phyloP scores from a whole-genome alignment of 2,888 invertebrate species.

The Parelbella ahira region DNA sequence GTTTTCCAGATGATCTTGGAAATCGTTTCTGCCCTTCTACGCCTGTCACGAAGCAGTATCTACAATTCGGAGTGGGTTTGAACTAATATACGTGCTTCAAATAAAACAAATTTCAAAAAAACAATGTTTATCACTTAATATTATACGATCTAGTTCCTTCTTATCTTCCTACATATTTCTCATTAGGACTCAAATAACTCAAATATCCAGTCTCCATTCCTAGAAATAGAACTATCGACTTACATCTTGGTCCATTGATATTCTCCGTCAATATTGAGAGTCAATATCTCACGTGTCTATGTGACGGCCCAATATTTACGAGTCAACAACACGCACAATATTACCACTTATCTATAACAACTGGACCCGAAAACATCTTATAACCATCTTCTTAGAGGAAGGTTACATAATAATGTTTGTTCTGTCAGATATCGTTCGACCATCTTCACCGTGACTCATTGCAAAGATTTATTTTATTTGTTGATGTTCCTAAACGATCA shows the following conservation, averaged over 20 bases:
- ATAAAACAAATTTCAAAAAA: no score
- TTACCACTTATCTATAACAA: constrained; percentile 77
- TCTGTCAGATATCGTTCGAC: constrained; percentile 52
- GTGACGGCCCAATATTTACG: constrained; percentile 71
- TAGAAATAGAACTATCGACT: constrained; percentile 43
- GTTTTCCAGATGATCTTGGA: no score
- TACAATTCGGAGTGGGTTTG: no score
- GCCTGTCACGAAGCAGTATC: no score
- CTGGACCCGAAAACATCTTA: constrained; percentile 63
- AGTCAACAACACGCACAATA: constrained; percentile 71
- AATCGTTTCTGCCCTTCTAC: no score
- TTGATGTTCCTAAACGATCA: no score
- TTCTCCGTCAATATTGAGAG: constrained; percentile 67
- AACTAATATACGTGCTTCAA: no score
- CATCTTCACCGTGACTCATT: constrained; percentile 49
- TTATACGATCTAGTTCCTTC: no score
- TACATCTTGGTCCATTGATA: constrained; percentile 53
- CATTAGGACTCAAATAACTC: constrained; percentile 2
- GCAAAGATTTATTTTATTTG: constrained; percentile 16
- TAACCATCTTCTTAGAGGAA: constrained; percentile 52
- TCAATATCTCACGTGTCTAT: constrained; percentile 75
- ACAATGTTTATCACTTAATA: no score
- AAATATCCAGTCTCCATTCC: constrained; percentile 33
- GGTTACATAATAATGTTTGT: constrained; percentile 56
- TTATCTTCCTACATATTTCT: not conserved